Conservation (phyloP, 2,888 invertebrate species). For the Dione vanillae region DNA sequence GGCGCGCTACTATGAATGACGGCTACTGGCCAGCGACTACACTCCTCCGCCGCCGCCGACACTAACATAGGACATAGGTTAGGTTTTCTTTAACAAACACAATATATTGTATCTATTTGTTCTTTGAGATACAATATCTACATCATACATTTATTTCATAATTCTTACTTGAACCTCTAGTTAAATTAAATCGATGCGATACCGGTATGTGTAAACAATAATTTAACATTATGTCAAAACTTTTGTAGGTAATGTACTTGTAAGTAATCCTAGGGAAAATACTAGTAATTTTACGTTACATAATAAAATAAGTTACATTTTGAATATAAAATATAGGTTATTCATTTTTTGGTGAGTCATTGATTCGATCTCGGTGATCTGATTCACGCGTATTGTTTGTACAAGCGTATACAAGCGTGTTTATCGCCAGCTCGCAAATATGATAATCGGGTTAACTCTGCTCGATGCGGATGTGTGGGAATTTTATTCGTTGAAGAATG, state of each 20-base stretch:
- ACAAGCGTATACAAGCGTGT: conserved; percentile 40
- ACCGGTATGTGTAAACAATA: neutral
- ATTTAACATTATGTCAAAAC: neutral
- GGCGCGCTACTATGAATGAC: conserved; percentile 33
- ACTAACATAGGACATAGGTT: neutral
- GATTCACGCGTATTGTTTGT: conserved; percentile 45
- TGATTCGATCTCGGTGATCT: conserved; percentile 33
- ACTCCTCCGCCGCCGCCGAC: conserved; percentile 4
- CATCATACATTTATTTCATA: neutral
- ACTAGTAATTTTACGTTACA: neutral
- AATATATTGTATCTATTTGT: conserved; percentile 10
- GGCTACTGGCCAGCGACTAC: neutral
- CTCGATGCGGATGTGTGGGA: conserved; percentile 29
- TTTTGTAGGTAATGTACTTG: neutral
- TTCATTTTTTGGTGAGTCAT: conserved; percentile 11
- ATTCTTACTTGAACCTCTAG: neutral
- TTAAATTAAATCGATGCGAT: neutral
- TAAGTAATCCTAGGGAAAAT: neutral
- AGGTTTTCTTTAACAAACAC: conserved; percentile 6
- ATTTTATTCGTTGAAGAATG: conserved; percentile 17
- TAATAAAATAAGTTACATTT: neutral
- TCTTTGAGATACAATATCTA: conserved; percentile 8
- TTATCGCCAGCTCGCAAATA: conserved; percentile 45
- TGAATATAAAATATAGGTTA: conserved; percentile 13
- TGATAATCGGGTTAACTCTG: conserved; percentile 46